These are phyloP conservation scores for Acromyrmex heyeri DNA, from an alignment of 1,140 invertebrate genomes.

Conservation along the genomic window DNA sequence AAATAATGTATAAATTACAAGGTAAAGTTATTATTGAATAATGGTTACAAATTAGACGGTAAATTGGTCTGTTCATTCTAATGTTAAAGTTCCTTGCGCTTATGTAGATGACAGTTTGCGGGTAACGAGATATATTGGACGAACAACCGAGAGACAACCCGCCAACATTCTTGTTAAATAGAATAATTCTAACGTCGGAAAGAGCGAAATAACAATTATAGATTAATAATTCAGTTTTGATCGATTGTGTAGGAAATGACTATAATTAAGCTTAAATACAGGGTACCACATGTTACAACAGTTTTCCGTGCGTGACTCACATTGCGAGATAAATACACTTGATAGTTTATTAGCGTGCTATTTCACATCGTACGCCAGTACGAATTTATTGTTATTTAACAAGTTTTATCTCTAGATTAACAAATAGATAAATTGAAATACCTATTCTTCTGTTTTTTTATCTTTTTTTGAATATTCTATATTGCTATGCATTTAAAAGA, in stretches of 20 bases:
- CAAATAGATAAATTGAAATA: neutral
- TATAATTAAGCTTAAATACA: constrained; percentile 36
- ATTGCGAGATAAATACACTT: constrained; percentile 13
- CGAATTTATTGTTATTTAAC: constrained; percentile 1
- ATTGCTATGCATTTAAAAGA: neutral
- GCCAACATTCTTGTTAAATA: neutral
- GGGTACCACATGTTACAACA: neutral
- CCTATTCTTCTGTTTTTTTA: neutral
- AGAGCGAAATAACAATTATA: neutral
- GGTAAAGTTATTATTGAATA: neutral
- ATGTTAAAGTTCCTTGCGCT: neutral
- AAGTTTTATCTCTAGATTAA: neutral
- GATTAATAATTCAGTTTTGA: constrained; percentile 36
- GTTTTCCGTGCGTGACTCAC: constrained; percentile 28
- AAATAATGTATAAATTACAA: neutral
- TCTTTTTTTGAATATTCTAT: neutral
- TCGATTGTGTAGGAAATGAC: constrained; percentile 13
- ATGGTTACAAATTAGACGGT: neutral
- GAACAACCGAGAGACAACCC: constrained; percentile 13
- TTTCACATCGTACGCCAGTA: neutral
- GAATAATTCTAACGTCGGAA: neutral
- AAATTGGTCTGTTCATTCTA: neutral
- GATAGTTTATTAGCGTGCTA: constrained; percentile 34
- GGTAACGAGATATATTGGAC: neutral
- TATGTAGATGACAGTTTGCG: neutral